A percentile compares a stretch with the other conserved stretches of the same genome.
phyloP scores from a whole-genome alignment of 1,140 invertebrate species.

The Vollenhovia emeryi region DNA sequence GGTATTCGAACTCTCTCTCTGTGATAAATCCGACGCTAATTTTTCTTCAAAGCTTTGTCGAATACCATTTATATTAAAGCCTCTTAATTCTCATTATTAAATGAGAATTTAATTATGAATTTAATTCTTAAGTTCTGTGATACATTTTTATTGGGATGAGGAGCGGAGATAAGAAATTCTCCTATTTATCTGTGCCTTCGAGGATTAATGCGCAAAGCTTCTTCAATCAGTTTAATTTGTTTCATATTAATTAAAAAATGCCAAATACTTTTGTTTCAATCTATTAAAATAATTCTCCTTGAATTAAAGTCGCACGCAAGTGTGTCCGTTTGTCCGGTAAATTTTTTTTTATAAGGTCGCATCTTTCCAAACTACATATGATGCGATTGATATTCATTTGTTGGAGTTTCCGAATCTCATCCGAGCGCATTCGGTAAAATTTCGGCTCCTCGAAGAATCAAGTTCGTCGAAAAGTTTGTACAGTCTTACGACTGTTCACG shows the following conservation, averaged over 20 bases:
- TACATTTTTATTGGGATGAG: background rate
- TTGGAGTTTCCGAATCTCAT: background rate
- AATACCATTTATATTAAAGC: background rate
- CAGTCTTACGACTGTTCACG: conserved; percentile 2
- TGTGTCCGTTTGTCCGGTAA: background rate
- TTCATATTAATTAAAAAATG: background rate
- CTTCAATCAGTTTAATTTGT: background rate
- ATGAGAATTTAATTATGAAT: too few relatives aligned
- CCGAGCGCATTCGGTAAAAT: background rate
- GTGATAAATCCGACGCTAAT: background rate
- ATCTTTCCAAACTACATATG: background rate
- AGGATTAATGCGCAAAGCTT: background rate
- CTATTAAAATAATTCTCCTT: background rate
- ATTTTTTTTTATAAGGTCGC: background rate
- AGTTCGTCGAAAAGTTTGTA: background rate
- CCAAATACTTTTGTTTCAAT: background rate
- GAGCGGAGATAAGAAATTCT: background rate
- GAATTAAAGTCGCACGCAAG: background rate
- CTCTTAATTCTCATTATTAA: background rate
- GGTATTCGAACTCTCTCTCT: background rate
- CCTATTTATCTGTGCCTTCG: background rate
- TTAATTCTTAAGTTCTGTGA: background rate
- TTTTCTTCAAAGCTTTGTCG: background rate
- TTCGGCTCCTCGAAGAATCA: background rate
- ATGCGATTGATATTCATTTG: background rate